Percentiles rank a stretch among this genome's conserved stretches.
These are phyloP conservation scores for Acleris holmiana DNA, from an alignment of 2,888 invertebrate species.

Conservation along the genomic window DNA sequence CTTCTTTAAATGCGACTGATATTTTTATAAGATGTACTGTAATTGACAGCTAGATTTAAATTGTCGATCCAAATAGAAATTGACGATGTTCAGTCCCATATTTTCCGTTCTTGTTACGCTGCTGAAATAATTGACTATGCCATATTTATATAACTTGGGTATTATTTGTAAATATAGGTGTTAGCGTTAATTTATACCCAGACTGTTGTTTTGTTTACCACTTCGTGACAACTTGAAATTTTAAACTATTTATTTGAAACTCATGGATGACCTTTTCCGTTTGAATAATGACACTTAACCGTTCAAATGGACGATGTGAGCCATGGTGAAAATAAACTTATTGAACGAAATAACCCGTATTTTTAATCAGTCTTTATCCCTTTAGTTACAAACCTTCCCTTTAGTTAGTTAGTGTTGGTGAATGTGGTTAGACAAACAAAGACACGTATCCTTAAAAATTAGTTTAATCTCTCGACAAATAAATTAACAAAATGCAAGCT, in stretches of 20 bases:
- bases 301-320: slow-evolving; percentile 79
- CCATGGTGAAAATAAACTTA: slow-evolving; percentile 68
- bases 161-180: slow-evolving; percentile 72
- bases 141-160: slow-evolving; percentile 58
- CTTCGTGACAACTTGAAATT: slow-evolving; percentile 52
- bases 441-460: slow-evolving; percentile 69
- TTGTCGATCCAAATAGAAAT: slow-evolving; percentile 29
- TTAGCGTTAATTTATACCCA: slow-evolving; percentile 52
- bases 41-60: slow-evolving; percentile 43
- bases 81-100: slow-evolving; percentile 35
- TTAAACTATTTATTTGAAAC: slow-evolving; percentile 71
- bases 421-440: slow-evolving; percentile 41
- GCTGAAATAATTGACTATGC: slow-evolving; percentile 48
- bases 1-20: slow-evolving; percentile 77
- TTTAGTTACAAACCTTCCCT: too few species aligned
- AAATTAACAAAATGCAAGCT: slow-evolving; percentile 78
- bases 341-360: slow-evolving; percentile 44
- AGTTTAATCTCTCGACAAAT: slow-evolving; percentile 82
- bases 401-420: too few species aligned
- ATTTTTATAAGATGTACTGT: slow-evolving; percentile 70
- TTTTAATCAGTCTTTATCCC: slow-evolving; percentile 35
- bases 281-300: slow-evolving; percentile 54
- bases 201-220: slow-evolving; percentile 59
- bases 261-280: slow-evolving; percentile 82
- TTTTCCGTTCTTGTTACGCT: slow-evolving; percentile 31